Percentiles rank a stretch among this genome's conserved stretches.
These are phyloP conservation scores for Regulus satrapa DNA, from an alignment of 2,113 vertebrate genomes.

Conservation along the genomic window DNA sequence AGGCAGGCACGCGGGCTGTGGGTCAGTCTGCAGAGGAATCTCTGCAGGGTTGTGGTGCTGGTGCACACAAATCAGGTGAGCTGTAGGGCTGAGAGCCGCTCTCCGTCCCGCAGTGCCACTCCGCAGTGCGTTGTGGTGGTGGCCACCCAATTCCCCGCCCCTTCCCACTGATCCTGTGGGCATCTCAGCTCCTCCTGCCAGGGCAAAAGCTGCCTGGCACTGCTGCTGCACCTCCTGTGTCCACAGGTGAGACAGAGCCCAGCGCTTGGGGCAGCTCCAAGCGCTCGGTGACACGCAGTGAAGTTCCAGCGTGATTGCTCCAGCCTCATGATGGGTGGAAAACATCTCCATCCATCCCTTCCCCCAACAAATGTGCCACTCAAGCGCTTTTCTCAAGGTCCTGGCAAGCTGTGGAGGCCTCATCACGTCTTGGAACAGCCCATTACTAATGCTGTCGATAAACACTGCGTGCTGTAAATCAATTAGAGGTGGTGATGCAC, in stretches of 20 bases:
- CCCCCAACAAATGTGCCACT: background rate
- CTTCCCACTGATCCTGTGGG: background rate
- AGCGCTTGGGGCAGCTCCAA: background rate
- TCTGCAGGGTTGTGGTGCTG: fast-evolving
- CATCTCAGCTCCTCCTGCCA: background rate
- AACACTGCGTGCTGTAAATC: background rate
- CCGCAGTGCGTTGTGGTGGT: background rate
- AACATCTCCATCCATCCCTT: background rate
- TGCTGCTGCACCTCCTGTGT: fast-evolving
- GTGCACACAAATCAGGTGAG: background rate
- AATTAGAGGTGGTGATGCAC: background rate
- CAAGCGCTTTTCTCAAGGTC: background rate
- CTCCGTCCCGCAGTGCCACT: background rate
- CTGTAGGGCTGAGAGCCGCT: background rate
- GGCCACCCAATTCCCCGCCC: background rate
- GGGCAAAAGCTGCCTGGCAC: background rate
- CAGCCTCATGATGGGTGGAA: fast-evolving
- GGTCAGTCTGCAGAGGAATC: background rate
- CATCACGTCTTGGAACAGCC: fast-evolving
- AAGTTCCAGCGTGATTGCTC: background rate
- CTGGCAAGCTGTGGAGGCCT: background rate
- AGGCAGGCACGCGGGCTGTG: fast-evolving
- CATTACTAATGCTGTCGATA: background rate
- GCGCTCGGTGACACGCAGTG: fast-evolving
- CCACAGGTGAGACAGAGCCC: background rate